Evolutionary conservation across 1,140 invertebrate species (phyloP), one percentile per base, ranked within the genome.

Genomic region (Probaryconus sp.): DNA sequence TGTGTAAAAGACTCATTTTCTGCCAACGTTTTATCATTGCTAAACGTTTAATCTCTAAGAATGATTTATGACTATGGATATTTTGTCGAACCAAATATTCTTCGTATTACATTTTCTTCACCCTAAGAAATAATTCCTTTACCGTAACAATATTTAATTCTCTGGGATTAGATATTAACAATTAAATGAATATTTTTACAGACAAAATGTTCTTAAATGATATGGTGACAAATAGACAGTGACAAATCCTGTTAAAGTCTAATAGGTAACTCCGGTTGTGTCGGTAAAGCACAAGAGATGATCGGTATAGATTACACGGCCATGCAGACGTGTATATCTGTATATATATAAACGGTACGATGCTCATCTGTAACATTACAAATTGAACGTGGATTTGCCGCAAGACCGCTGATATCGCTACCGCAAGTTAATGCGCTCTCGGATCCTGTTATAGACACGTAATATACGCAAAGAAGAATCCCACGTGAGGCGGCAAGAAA

Each of bases 321-420:
- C 45, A 33, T 50, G 45, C 30, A 38, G 30, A 51, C 5, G 20
- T 24, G 17, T 31, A 60, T 35, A 35, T 24, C n/a, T 31, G 55
- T 21, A 43, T 68, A 20, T 42, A 60, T 45, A 64, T 56, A 56
- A 56, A 40, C 35, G 55, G 47, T 43, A 58, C 69, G 73, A 79
- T 80, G 77, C 79, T 81, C 78, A 79, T 81, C 81, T 78, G 79
- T 83, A 83, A 83, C 81, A 83, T 79, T 80, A 78, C 76, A 84
- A 81, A 83, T 83, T 83, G 82, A 84, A 81, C 80, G 81, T 71
- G 73, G 78, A 81, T 84, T 82, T 71, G 79, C 78, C 78, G 77
- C 82, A 61, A 67, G 81, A 81, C 78, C 79, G 64, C 81, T 76
- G 78, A 77, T 68, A 64, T 77, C 42, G 60, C 77, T 76, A 84